Evolutionary conservation across 2,797 vertebrate genomes (phyloP).

Genomic region (Lacerta agilis): DNA sequence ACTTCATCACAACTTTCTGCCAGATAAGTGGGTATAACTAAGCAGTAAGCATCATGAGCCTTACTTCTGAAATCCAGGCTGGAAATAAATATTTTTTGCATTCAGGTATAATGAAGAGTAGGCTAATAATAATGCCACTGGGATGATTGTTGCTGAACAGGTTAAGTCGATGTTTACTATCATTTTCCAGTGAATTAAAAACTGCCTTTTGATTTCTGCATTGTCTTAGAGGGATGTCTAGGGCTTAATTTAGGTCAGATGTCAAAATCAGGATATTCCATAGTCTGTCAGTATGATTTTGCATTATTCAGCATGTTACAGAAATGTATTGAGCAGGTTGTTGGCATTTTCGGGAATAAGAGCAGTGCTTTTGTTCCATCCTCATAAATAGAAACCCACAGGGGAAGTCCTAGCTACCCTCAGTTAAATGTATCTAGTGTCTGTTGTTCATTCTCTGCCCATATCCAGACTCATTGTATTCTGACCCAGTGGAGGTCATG

Average conservation of each 20-base stretch:
- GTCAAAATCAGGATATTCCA: neutral
- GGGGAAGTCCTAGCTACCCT: neutral
- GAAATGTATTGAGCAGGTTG: neutral
- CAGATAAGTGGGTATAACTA: neutral
- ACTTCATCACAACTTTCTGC: neutral
- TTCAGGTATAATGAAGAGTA: neutral
- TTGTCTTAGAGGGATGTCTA: neutral
- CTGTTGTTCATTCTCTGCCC: neutral
- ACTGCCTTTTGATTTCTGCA: neutral
- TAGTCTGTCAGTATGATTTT: neutral
- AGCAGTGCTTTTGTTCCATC: neutral
- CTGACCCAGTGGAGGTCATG: neutral
- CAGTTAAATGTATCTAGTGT: neutral
- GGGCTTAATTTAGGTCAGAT: conserved; percentile 6
- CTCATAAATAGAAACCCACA: neutral
- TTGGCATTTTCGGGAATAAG: neutral
- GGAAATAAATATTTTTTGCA: neutral
- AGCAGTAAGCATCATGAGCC: neutral
- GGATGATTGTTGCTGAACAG: neutral
- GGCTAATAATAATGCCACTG: neutral
- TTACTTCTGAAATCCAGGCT: neutral
- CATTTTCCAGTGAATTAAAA: neutral
- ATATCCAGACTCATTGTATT: conserved; percentile 3
- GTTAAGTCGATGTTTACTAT: neutral
- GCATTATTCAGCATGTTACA: conserved; percentile 15